Evolutionary conservation across 2,113 vertebrate species (phyloP), one percentile per base, ranked within the genome.

Genomic region (Catharus fuscescens): DNA sequence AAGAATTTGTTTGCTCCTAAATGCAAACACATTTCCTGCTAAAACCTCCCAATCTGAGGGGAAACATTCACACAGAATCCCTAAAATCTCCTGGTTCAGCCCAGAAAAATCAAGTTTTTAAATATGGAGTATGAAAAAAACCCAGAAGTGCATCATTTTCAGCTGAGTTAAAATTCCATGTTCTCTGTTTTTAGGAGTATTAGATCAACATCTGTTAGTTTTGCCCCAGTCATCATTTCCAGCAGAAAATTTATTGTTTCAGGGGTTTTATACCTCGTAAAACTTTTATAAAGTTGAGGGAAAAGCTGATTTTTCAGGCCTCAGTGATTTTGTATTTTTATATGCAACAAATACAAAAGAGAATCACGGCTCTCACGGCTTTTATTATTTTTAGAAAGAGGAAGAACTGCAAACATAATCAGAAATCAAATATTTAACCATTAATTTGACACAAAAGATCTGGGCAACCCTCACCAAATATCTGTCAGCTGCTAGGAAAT

Each of bases 141-240:
- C 38, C 50, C 77, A 28, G 36, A 81, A 59, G 8, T 21, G 31
- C 4, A 1, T 66, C 38, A 32, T 78, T 92, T 93, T 96, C 53
- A 92, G 81, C 90, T 70, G 64, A 95, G 72, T 44, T 90, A 5
- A 20, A 80, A 42, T 90, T 90, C 72, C 60, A 15, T 24, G 29
- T 78, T 32, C 47, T 15, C 23, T 78, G 23, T 21, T 95, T 90
- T 90, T 45, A 88, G 44, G 34, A 56, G 60, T 52, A 83, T 86
- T 70, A 45, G 57, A 86, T 54, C 70, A 86, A 92, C 92, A 95
- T 92, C 85, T 96, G 90, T 53, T 86, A 66, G 48, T 86, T 95
- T 93, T 93, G 82, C 82, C 82, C 59, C 61, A 77, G 85, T 95
- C 82, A 88, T 90, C 71, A 29, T 93, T 94, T 96, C 85, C 93